Percentiles rank a stretch among this genome's conserved stretches.
phyloP scores from a whole-genome alignment of 1,140 invertebrate genomes.

The Bicyclus anynana region DNA sequence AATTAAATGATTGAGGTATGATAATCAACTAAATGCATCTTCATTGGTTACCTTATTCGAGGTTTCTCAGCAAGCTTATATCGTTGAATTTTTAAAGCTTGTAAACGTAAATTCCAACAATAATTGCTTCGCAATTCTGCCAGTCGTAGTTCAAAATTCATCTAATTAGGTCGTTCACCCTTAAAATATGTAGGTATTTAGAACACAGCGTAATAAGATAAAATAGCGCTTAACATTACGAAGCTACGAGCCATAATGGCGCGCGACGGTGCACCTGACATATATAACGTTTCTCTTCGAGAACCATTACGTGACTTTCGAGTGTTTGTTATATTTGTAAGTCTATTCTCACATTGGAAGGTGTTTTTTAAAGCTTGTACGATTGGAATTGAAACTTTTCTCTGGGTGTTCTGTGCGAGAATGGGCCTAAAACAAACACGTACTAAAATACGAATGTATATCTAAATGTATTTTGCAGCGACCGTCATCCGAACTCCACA shows the following conservation, averaged over 20 bases:
- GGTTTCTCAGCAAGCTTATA: too few species aligned
- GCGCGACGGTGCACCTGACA: constrained; percentile 17
- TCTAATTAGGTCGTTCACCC: constrained; percentile 33
- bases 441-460: too few species aligned
- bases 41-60: too few species aligned
- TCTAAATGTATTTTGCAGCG: background rate
- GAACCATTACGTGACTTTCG: background rate
- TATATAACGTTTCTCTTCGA: constrained; percentile 2
- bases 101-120: too few species aligned
- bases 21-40: too few species aligned
- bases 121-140: background rate
- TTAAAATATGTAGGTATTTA: constrained; percentile 53
- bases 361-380: too few species aligned
- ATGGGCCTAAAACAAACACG: too few species aligned
- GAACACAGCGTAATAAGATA: constrained; percentile 40
- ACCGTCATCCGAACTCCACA: background rate
- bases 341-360: background rate
- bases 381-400: too few species aligned
- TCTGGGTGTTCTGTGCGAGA: too few species aligned
- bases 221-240: constrained; percentile 36
- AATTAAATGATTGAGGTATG: too few species aligned
- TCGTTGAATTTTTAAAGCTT: too few species aligned
- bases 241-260: constrained; percentile 31
- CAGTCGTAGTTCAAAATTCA: background rate
- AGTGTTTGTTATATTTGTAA: background rate